These are phyloP conservation scores for Nilaparvata lugens DNA, from an alignment of 1,140 invertebrate genomes.

Conservation along the genomic window DNA sequence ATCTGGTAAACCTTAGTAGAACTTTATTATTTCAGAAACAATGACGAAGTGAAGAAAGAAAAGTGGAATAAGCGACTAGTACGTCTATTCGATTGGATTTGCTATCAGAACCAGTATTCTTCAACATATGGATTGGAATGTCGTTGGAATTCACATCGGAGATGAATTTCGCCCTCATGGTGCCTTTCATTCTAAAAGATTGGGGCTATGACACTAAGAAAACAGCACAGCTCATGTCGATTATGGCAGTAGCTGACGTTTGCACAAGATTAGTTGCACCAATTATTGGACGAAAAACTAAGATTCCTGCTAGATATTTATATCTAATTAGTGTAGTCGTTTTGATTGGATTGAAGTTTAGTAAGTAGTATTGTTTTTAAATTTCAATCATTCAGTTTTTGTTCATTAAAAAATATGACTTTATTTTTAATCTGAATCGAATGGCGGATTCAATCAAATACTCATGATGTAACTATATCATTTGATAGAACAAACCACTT, in stretches of 20 bases:
- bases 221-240: conserved; percentile 23
- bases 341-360: conserved; percentile 50
- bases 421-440: not conserved
- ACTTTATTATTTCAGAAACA: too few species aligned
- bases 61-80: not conserved
- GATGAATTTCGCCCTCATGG: conserved; percentile 53
- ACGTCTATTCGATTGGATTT: conserved; percentile 54
- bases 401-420: not conserved
- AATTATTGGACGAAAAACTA: conserved; percentile 50
- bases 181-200: conserved; percentile 54
- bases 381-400: too few species aligned
- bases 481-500: too few species aligned
- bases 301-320: conserved; percentile 54
- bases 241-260: conserved; percentile 22
- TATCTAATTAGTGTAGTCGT: conserved; percentile 54
- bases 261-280: conserved; percentile 39
- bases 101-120: conserved; percentile 50
- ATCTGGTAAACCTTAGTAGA: too few species aligned
- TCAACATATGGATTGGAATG: conserved; percentile 53
- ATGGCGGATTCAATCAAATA: too few species aligned
- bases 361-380: conserved; percentile 40
- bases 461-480: too few species aligned
- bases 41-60: not conserved
- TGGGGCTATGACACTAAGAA: conserved; percentile 44
- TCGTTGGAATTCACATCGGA: conserved; percentile 56